Base-by-base conservation (phyloP, 2,888 invertebrate species). In the Brenthis hecate region DNA sequence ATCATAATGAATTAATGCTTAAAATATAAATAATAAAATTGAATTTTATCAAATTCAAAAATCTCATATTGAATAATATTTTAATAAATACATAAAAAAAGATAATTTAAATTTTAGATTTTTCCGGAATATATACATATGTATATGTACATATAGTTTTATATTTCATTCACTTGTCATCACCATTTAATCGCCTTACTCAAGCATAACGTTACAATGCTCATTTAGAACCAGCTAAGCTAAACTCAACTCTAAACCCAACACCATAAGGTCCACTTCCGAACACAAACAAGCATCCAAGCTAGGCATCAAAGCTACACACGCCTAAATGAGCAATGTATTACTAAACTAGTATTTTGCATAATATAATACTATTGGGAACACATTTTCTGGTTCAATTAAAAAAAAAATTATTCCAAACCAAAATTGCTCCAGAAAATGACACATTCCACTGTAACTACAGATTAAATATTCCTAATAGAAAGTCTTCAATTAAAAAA, bases 201-300 rank as follows among this genome's bases (percentile, higher is more conserved):
- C 61, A 68, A 70, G 70, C 73, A 64, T 66, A 60, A 63, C 50
- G 63, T 28, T 70, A 70, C 74, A 72, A 61, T 76, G 75, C 77
- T 78, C 83, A 85, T 82, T 81, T 80, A 81, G 81, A 80, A 53
- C 48, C 23, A 57, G 56, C 55, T 62, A 58, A 71, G 47, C 55
- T 57, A 43, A 65, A 36, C 8, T 55, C 23, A 60, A 54, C 51
- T 66, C 23, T 66, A 60, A 58, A 48, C 36, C 65, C 51, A 58
- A 23, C 47, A 61, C 43, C 65, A 6, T 62, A 66, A 67, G 3
- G 60, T 60, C 66, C 60, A 55, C 60, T 60, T 61, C 50, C 50
- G 56, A 55, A 16, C 48, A 36, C 55, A 56, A 51, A 43, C 36
- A 56, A 67, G 56, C 66, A 56, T 19, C 62, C 65, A 53, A 67